These are phyloP conservation scores for Elysia crispata DNA, from an alignment of 2,888 invertebrate genomes.

Conservation along the genomic window DNA sequence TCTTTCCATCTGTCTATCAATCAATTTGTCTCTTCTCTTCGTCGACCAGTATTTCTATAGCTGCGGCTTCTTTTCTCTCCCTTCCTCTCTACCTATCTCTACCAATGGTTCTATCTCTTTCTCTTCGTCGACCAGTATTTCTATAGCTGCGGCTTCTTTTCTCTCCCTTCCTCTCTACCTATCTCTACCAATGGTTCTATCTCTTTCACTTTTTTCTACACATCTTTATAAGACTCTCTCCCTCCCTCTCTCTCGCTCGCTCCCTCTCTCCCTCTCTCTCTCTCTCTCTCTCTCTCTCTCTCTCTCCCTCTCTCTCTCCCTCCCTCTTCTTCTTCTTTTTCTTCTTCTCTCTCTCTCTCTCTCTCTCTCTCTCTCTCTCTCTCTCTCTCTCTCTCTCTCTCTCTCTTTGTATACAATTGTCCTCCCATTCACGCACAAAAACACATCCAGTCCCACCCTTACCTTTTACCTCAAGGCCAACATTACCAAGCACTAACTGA, in stretches of 20 bases:
- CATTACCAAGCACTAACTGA: too few species aligned
- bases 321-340: neutral
- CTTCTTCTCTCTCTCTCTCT: neutral
- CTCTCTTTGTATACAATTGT: conserved; percentile 20
- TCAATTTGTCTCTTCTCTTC: too few species aligned
- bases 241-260: conserved; percentile 14
- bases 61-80: too few species aligned
- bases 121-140: too few species aligned
- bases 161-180: too few species aligned
- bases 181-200: too few species aligned
- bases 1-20: too few species aligned
- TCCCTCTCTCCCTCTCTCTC: conserved; percentile 26
- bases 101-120: too few species aligned
- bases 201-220: neutral
- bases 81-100: too few species aligned
- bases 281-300: conserved; percentile 1
- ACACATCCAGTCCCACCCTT: too few species aligned
- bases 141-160: too few species aligned
- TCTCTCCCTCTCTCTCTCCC: neutral
- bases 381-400: conserved; percentile 11
- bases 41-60: too few species aligned
- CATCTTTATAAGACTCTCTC: conserved; percentile 13
- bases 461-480: neutral
- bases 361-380: conserved; percentile 29
- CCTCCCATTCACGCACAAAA: neutral